Percentiles rank a stretch among this genome's conserved stretches.
Conservation (phyloP, 2,888 invertebrate genomes). For the Drosophila buzzatii region DNA sequence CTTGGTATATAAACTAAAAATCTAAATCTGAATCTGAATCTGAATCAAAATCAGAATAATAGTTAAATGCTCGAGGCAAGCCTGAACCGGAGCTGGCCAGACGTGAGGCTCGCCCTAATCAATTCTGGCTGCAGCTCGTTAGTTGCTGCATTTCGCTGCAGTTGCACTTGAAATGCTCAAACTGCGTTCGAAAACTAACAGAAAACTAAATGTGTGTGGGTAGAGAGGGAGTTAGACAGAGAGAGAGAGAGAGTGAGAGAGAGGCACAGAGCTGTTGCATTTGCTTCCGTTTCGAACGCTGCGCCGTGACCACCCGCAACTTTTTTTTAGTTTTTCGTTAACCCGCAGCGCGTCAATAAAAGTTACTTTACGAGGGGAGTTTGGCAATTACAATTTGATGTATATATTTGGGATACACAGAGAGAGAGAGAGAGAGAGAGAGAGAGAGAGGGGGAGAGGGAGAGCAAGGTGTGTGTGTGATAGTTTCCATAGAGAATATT, state of each 20-base stretch:
- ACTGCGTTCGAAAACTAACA: conserved; percentile 50
- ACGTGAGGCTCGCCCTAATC: not conserved
- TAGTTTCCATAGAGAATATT: not conserved
- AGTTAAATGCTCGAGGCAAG: conserved; percentile 49
- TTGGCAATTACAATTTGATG: conserved; percentile 13
- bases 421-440: not conserved
- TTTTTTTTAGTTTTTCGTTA: conserved; percentile 33
- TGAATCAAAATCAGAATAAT: conserved; percentile 50
- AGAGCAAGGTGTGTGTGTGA: not conserved
- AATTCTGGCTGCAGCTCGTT: conserved; percentile 20
- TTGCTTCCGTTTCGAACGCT: conserved; percentile 49
- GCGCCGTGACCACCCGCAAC: conserved; percentile 74
- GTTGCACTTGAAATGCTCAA: conserved; percentile 70
- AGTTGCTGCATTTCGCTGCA: conserved; percentile 37
- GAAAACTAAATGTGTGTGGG: conserved; percentile 25
- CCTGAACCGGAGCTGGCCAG: conserved; percentile 27
- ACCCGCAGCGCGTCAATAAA: conserved; percentile 68
- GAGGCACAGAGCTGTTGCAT: conserved; percentile 34
- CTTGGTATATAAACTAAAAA: conserved; percentile 24
- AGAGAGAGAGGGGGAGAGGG: not conserved
- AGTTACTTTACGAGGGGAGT: conserved; percentile 33
- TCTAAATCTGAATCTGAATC: conserved; percentile 39
- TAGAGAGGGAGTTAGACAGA: not conserved
- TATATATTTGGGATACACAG: not conserved
- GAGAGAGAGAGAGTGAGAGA: not conserved